Evolutionary conservation across 2,113 vertebrate species (phyloP).

Genomic region (Limanda limanda): DNA sequence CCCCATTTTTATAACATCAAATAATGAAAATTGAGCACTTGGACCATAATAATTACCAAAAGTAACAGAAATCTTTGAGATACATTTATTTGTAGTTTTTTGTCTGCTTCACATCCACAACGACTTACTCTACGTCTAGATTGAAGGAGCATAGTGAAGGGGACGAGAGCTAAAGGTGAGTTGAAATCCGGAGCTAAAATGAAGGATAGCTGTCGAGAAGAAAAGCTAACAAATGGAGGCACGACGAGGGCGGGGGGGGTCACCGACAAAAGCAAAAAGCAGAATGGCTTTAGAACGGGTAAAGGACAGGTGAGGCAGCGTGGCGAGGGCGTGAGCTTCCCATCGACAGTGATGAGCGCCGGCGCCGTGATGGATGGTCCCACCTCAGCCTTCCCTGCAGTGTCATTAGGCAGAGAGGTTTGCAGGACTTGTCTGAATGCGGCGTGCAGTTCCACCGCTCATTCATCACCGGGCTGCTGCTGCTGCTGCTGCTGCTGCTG

Average conservation of each 20-base stretch:
- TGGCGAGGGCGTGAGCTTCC: conserved; percentile 23
- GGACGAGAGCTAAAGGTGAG: too few relatives aligned
- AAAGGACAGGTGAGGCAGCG: conserved; percentile 56
- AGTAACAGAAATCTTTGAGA: too few relatives aligned
- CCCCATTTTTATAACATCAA: too few relatives aligned
- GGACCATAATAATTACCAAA: too few relatives aligned
- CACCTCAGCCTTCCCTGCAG: conserved; percentile 48
- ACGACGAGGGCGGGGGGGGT: background rate
- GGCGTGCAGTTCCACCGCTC: conserved; percentile 1
- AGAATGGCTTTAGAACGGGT: conserved; percentile 25
- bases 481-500: conserved; percentile 1
- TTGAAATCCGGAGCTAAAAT: background rate
- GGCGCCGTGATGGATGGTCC: conserved; percentile 64
- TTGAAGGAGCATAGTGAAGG: too few relatives aligned
- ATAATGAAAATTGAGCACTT: too few relatives aligned
- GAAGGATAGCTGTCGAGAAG: background rate
- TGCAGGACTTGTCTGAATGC: conserved; percentile 50
- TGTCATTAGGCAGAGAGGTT: conserved; percentile 69
- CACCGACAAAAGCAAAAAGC: conserved; percentile 27
- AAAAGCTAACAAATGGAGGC: conserved; percentile 5
- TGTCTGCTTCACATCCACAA: too few relatives aligned
- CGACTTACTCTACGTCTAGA: too few relatives aligned
- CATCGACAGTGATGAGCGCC: conserved; percentile 24
- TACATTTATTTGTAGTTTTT: too few relatives aligned
- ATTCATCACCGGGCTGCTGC: conserved; percentile 57